These are phyloP conservation scores for Eclectus roratus DNA, from an alignment of 2,113 vertebrate species.

Conservation along the genomic window DNA sequence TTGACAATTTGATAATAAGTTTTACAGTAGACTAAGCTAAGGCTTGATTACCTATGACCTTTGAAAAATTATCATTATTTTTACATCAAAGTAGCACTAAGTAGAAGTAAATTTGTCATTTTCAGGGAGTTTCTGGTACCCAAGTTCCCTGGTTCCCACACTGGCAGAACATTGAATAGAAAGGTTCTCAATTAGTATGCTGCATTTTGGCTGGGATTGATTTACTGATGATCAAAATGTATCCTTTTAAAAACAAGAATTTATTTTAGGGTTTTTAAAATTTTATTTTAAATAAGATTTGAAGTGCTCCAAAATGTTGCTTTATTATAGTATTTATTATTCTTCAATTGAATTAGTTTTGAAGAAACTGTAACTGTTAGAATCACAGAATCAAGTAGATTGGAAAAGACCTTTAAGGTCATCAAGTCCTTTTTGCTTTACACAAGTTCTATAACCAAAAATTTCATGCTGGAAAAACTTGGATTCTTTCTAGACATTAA, in stretches of 20 bases:
- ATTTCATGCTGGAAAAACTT: not conserved
- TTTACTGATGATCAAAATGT: not conserved
- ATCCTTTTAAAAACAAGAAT: not conserved
- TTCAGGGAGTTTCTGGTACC: not conserved
- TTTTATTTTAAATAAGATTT: not conserved
- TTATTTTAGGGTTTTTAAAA: rapidly evolving
- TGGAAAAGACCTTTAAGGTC: not conserved
- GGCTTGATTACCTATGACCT: not conserved
- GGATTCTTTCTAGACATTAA: not conserved
- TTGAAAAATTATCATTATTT: not conserved
- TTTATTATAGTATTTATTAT: not conserved
- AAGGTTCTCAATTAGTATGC: not conserved
- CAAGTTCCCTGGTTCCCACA: not conserved
- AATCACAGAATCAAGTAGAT: not conserved
- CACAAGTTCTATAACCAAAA: not conserved
- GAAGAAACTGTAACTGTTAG: not conserved
- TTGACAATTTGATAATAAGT: not conserved
- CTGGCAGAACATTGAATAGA: not conserved
- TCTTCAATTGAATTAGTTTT: not conserved
- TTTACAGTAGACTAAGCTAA: not conserved
- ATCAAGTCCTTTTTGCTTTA: not conserved
- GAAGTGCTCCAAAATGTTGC: not conserved
- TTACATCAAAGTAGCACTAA: not conserved
- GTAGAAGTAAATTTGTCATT: not conserved
- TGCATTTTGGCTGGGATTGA: not conserved